A percentile compares a stretch with the other conserved stretches of the same genome.
Evolutionary conservation across 2,797 vertebrate genomes (phyloP).

Genomic region (Anabas testudineus): DNA sequence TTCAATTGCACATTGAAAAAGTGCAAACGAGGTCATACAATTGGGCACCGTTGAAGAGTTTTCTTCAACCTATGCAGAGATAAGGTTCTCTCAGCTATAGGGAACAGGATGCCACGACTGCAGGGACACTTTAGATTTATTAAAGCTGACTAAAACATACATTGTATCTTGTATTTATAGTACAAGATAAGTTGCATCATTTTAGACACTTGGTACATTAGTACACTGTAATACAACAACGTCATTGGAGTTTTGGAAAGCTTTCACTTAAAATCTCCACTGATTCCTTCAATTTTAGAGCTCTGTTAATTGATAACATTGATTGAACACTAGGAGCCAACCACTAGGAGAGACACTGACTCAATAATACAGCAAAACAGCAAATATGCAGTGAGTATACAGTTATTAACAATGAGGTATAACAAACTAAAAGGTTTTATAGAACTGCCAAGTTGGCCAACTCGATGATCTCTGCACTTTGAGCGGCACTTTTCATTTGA

Average conservation of each 20-base stretch:
- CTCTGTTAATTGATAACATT: slow-evolving; percentile 33
- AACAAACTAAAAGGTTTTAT: neutral
- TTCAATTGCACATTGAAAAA: slow-evolving; percentile 1
- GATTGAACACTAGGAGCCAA: slow-evolving; percentile 8
- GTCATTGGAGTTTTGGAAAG: slow-evolving; percentile 32
- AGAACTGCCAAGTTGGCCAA: neutral
- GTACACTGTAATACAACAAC: neutral
- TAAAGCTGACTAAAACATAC: slow-evolving; percentile 19
- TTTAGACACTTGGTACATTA: slow-evolving; percentile 2
- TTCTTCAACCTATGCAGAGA: slow-evolving; percentile 22
- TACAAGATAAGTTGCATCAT: neutral
- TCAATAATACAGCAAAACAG: neutral
- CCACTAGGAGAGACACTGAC: slow-evolving; percentile 16
- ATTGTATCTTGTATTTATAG: no score
- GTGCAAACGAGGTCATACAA: slow-evolving; percentile 10
- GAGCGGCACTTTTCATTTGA: slow-evolving; percentile 1
- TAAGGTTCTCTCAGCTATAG: slow-evolving; percentile 20
- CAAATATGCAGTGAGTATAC: no score
- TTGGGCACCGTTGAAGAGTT: slow-evolving; percentile 13
- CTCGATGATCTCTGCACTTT: neutral
- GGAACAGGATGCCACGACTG: slow-evolving; percentile 4
- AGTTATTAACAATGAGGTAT: no score
- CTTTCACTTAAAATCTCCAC: slow-evolving; percentile 19
- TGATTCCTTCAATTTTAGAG: slow-evolving; percentile 39
- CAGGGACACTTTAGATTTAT: slow-evolving; percentile 25